phyloP scores from a whole-genome alignment of 2,113 vertebrate genomes.

The Neotoma lepida region DNA sequence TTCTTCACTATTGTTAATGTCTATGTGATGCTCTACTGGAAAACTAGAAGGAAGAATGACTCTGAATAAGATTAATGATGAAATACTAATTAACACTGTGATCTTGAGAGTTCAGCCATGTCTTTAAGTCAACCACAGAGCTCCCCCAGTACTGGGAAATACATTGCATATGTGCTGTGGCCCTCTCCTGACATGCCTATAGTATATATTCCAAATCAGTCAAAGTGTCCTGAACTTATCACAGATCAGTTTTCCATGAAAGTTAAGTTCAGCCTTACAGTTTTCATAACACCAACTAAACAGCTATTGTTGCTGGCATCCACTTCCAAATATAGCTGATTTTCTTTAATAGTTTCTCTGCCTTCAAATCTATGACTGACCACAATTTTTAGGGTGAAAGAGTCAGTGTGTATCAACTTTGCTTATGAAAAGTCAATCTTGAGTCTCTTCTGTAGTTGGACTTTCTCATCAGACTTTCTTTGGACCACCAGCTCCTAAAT shows the following conservation, averaged over 20 bases:
- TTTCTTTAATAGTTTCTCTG: neutral
- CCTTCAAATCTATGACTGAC: neutral
- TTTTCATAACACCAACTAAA: constrained; percentile 30
- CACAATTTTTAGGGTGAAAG: neutral
- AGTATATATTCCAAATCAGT: neutral
- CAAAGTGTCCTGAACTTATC: constrained; percentile 32
- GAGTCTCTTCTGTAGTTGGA: neutral
- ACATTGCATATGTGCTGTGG: neutral
- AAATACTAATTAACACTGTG: neutral
- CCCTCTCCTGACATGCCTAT: neutral
- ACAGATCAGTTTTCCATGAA: constrained; percentile 23
- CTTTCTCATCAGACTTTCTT: neutral
- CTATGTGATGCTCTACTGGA: neutral
- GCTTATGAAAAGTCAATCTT: neutral
- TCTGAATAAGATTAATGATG: neutral
- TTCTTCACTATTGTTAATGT: neutral
- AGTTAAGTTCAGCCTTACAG: neutral
- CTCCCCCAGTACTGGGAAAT: neutral
- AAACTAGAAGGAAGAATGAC: neutral
- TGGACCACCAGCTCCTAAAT: neutral
- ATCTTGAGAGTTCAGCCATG: neutral
- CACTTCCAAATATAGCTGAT: neutral
- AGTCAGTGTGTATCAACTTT: neutral
- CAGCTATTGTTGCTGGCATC: neutral
- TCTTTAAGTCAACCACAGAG: neutral